phyloP scores from a whole-genome alignment of 1,140 invertebrate genomes.

The Leptinotarsa lineolata region DNA sequence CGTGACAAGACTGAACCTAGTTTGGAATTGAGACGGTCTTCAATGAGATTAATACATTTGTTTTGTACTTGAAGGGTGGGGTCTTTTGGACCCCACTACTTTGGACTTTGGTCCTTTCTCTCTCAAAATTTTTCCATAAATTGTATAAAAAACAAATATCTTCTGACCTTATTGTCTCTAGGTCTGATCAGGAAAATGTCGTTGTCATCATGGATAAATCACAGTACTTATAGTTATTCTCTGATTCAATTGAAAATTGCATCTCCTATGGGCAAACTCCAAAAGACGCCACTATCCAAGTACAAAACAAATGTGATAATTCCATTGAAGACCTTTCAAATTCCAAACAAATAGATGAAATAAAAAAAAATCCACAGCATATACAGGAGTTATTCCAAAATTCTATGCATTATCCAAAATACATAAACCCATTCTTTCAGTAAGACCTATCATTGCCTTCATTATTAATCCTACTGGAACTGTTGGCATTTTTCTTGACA shows the following conservation, averaged over 20 bases:
- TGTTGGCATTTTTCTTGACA: too few species aligned
- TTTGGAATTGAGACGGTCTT: too few species aligned
- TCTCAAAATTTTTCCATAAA: too few species aligned
- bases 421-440: neutral
- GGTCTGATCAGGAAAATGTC: too few species aligned
- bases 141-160: too few species aligned
- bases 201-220: neutral
- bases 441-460: neutral
- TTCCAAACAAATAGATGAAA: neutral
- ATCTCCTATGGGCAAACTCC: neutral
- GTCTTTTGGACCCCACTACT: too few species aligned
- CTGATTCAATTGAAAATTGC: neutral
- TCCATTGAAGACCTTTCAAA: neutral
- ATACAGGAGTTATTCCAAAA: neutral
- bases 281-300: neutral
- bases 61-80: too few species aligned
- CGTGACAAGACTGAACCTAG: too few species aligned
- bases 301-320: neutral
- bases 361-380: neutral
- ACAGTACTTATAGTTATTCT: neutral
- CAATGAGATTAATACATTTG: too few species aligned
- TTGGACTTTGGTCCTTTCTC: too few species aligned
- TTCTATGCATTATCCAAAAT: neutral
- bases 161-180: too few species aligned
- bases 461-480: neutral